Conservation (phyloP, 2,888 invertebrate species). For the Cerastis rubricosa region DNA sequence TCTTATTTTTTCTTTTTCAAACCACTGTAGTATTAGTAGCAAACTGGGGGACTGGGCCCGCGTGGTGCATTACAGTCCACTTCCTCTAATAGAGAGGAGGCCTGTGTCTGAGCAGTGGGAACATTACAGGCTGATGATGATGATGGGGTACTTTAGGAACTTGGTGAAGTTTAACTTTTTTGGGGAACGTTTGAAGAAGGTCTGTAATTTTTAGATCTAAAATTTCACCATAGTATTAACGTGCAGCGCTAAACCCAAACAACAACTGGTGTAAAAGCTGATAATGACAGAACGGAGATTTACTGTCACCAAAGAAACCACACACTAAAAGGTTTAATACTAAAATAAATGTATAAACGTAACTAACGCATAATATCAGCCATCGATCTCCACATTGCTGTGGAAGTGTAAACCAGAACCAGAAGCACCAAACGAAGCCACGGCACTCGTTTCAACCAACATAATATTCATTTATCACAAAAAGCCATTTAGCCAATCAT, state of each 20-base stretch:
- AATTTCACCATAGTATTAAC: background rate
- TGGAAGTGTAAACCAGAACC: background rate
- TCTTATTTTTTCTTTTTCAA: no score
- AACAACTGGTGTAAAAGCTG: background rate
- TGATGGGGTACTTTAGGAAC: background rate
- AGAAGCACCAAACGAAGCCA: background rate
- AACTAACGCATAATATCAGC: background rate
- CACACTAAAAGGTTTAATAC: background rate
- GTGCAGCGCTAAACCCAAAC: background rate
- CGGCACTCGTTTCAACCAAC: background rate
- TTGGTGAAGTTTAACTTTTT: background rate
- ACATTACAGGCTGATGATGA: no score
- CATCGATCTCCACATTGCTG: background rate
- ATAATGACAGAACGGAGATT: background rate
- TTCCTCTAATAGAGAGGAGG: no score
- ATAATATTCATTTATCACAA: background rate
- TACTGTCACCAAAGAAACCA: background rate
- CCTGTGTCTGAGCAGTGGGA: no score
- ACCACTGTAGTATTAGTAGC: no score
- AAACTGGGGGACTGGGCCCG: no score
- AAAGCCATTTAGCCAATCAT: conserved; percentile 8
- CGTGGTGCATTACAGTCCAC: no score
- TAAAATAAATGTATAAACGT: background rate
- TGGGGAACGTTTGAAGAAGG: background rate
- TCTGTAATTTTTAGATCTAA: background rate